Base-by-base conservation (phyloP, 2,797 vertebrate genomes). In the Potorous gilbertii region DNA sequence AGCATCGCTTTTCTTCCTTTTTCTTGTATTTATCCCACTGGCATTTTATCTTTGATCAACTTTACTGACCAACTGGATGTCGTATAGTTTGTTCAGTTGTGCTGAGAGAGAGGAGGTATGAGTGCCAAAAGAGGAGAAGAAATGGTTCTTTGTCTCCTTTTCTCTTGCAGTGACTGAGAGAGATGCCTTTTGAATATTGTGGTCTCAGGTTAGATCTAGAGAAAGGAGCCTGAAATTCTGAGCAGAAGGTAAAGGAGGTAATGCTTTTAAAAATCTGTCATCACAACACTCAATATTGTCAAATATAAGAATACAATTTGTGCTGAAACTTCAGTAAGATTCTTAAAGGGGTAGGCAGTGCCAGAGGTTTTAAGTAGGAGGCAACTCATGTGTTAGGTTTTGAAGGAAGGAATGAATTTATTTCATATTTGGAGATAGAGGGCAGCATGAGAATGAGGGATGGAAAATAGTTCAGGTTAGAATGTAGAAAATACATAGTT, bases 111-210 rank as follows among this genome's bases (percentile, higher is more conserved):
- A 95, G 91, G 95, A 90, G 56, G 62, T 94, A 93, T 87, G 55
- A 92, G 31, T n/a, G 90, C 12, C 0, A 54, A 50, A 87, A 54
- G 92, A 34, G 0, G 12, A 56, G 94, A 62, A 93, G 27, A 94
- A 91, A 95, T 91, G 55, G 87, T 95, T 46, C 46, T 91, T 94
- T 93, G 27, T 92, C 55, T 27, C 16, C 34, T 50, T 90, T 93
- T 97, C 91, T 62, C 56, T 90, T 92, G 56, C 89, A 93, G 92
- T 55, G 93, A 46, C 28, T 28, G 52, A 0, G 0, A 90, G 56
- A 95, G 92, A 93, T 62, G 87, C 54, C 96, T 90, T 90, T 96
- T 28, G 92, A 92, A 57, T 92, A 96, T 94, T 92, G 90, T 34
- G 14, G n/a, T 94, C 92, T 92, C 55, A 66, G 3, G 0, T 29